phyloP scores from a whole-genome alignment of 1,140 invertebrate species.

The Temnothorax curvispinosus region DNA sequence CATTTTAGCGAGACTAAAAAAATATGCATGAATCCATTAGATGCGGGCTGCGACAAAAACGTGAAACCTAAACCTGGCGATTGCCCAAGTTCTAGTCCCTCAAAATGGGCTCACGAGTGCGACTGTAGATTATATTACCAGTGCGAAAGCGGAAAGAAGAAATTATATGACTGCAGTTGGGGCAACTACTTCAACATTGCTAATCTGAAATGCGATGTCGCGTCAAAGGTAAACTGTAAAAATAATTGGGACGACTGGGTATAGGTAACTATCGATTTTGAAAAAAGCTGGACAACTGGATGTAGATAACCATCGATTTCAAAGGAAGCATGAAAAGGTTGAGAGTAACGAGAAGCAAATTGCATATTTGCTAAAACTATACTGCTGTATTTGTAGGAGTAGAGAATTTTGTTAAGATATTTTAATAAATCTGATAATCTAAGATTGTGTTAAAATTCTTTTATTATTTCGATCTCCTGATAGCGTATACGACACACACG shows the following conservation, averaged over 20 bases:
- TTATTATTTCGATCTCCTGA: background rate
- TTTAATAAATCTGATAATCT: slow-evolving; percentile 33
- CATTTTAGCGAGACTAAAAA: background rate
- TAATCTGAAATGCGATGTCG: background rate
- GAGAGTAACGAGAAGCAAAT: background rate
- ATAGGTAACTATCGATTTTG: background rate
- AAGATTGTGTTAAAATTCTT: background rate
- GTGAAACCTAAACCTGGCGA: too few species aligned
- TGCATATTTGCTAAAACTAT: slow-evolving; percentile 3
- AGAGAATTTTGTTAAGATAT: slow-evolving; percentile 24
- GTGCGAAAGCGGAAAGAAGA: background rate
- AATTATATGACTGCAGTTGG: background rate
- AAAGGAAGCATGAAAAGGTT: background rate
- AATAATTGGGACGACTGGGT: background rate
- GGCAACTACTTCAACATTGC: background rate
- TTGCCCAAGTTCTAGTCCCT: background rate
- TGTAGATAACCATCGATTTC: background rate
- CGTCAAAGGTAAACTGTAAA: background rate
- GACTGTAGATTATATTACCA: slow-evolving; percentile 25
- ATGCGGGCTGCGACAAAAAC: background rate
- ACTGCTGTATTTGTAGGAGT: background rate
- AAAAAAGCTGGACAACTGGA: background rate
- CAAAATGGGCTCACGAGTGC: background rate
- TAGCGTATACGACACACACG: background rate
- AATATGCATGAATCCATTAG: background rate